These are phyloP conservation scores for Rhopalosiphum maidis DNA, from an alignment of 1,140 invertebrate species.

Conservation along the genomic window DNA sequence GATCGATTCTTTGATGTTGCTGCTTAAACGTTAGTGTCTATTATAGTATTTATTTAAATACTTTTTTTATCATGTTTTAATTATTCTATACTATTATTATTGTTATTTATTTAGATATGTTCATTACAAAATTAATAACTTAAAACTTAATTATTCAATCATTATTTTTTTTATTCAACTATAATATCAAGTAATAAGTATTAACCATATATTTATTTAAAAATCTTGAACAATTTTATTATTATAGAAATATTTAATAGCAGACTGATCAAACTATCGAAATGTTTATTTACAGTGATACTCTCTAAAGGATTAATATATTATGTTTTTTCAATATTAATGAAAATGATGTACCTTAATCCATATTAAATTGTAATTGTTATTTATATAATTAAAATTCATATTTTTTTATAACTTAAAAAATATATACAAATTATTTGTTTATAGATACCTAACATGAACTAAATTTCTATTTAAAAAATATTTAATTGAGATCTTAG, in stretches of 20 bases:
- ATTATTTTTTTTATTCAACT: neutral
- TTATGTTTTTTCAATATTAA: neutral
- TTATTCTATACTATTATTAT: neutral
- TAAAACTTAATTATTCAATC: neutral
- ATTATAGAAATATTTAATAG: neutral
- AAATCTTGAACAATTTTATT: neutral
- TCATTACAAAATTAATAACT: neutral
- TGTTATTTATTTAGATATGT: neutral
- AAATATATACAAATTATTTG: neutral
- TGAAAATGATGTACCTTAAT: neutral
- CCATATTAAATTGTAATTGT: slow-evolving; percentile 9
- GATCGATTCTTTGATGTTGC: slow-evolving; percentile 87
- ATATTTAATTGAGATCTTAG: neutral
- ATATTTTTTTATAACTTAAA: neutral
- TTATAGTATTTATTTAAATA: neutral
- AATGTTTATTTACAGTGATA: slow-evolving; percentile 1
- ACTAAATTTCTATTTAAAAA: neutral
- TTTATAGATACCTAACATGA: neutral
- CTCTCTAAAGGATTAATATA: neutral
- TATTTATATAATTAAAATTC: slow-evolving; percentile 9
- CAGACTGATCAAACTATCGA: neutral
- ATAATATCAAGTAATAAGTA: neutral
- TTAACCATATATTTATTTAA: neutral
- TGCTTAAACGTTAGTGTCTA: slow-evolving; percentile 64
- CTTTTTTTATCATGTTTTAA: neutral